Percentiles rank a stretch among this genome's conserved stretches.
Evolutionary conservation across 2,888 invertebrate species (phyloP).

Genomic region (Busseola fusca): DNA sequence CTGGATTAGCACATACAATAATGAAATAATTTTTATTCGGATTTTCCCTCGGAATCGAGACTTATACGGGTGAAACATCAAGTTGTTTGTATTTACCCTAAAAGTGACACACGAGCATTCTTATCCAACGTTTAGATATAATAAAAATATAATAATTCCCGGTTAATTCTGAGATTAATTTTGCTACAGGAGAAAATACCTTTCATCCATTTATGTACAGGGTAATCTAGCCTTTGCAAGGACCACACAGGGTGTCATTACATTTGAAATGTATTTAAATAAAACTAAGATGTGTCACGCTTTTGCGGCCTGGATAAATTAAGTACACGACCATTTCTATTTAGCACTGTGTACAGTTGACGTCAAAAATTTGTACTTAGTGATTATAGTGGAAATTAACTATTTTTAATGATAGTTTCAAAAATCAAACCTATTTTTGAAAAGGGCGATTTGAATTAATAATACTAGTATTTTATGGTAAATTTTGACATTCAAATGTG

Average conservation of each 20-base stretch:
- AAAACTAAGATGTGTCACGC: constrained; percentile 45
- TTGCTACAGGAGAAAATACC: background rate
- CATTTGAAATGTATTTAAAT: constrained; percentile 54
- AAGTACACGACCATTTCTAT: constrained; percentile 33
- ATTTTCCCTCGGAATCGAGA: background rate
- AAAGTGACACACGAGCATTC: background rate
- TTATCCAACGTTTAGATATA: background rate
- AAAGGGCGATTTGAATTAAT: no score
- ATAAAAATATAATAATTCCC: no score
- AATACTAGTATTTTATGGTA: no score
- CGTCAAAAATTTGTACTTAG: background rate
- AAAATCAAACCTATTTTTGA: background rate
- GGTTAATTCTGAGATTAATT: background rate
- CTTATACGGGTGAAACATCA: background rate
- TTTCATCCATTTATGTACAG: background rate
- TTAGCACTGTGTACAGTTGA: background rate
- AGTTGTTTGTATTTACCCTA: background rate
- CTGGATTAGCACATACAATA: no score
- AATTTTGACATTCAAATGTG: no score
- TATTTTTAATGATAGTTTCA: background rate
- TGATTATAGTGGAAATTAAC: background rate
- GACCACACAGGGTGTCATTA: constrained; percentile 48
- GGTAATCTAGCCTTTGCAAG: constrained; percentile 20
- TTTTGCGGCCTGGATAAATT: constrained; percentile 38
- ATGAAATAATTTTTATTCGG: background rate